phyloP scores from a whole-genome alignment of 2,888 invertebrate genomes.

The Thereva nobilitata region DNA sequence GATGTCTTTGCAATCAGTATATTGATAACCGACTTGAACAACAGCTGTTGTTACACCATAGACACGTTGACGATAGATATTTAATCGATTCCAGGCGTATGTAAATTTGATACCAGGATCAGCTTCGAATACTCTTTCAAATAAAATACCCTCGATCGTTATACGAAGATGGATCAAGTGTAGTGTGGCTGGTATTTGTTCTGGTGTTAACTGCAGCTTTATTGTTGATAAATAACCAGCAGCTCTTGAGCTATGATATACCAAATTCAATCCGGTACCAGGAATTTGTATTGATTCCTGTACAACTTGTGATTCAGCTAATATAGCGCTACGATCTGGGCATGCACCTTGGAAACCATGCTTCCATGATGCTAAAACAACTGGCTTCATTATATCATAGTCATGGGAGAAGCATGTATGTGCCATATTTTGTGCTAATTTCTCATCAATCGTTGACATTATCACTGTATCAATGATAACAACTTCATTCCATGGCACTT shows the following conservation, averaged over 20 bases:
- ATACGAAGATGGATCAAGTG: slow-evolving; percentile 90
- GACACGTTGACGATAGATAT: slow-evolving; percentile 94
- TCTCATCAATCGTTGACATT: slow-evolving; percentile 82
- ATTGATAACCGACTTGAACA: slow-evolving; percentile 96
- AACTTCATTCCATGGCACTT: slow-evolving; percentile 97
- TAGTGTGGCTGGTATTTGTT: slow-evolving; percentile 76
- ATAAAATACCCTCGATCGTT: slow-evolving; percentile 91
- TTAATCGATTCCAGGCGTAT: slow-evolving; percentile 95
- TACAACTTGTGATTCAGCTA: slow-evolving; percentile 90
- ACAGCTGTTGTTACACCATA: slow-evolving; percentile 95
- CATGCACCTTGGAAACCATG: slow-evolving; percentile 95
- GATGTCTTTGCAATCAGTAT: slow-evolving; percentile 86
- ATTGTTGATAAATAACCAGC: slow-evolving; percentile 93
- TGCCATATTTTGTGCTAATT: slow-evolving; percentile 66
- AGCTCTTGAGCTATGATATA: slow-evolving; percentile 94
- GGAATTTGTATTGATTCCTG: slow-evolving; percentile 94
- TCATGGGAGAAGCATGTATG: slow-evolving; percentile 87
- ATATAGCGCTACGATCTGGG: slow-evolving; percentile 85
- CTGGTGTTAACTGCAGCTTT: slow-evolving; percentile 87
- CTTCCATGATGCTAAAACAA: slow-evolving; percentile 91
- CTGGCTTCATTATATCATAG: slow-evolving; percentile 91
- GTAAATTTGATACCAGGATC: slow-evolving; percentile 96
- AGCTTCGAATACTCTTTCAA: slow-evolving; percentile 92
- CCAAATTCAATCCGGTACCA: slow-evolving; percentile 91
- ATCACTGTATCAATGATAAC: slow-evolving; percentile 88